Evolutionary conservation across 1,140 invertebrate genomes (phyloP).

Genomic region (Trichonephila inaurata): DNA sequence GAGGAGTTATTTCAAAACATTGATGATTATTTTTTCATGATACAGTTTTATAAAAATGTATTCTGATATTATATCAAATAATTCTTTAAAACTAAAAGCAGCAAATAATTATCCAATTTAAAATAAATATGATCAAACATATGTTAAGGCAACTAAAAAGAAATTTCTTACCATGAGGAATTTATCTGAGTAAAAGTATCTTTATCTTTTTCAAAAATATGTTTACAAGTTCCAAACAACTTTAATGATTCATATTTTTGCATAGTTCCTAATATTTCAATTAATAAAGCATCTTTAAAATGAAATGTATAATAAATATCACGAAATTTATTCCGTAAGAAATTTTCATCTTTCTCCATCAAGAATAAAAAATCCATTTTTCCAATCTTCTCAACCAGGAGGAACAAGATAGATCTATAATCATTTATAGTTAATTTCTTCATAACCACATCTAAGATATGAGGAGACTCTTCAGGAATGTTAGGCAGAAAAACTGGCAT

Average conservation of each 20-base stretch:
- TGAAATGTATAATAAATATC: neutral
- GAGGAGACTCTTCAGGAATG: neutral
- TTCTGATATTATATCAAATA: too few relatives aligned
- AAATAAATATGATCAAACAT: too few relatives aligned
- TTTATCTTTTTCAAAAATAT: conserved; percentile 11
- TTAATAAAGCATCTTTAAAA: neutral
- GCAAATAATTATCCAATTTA: too few relatives aligned
- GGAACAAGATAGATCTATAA: conserved; percentile 7
- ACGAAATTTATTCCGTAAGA: neutral
- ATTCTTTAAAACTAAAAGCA: too few relatives aligned
- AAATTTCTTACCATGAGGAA: neutral
- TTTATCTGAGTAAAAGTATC: conserved; percentile 6
- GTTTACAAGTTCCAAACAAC: conserved; percentile 4
- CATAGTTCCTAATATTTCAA: conserved; percentile 56
- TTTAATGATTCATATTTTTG: conserved; percentile 19
- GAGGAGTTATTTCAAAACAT: too few relatives aligned
- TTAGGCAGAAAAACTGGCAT: neutral
- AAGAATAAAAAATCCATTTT: neutral
- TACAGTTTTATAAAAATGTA: too few relatives aligned
- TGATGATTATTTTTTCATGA: too few relatives aligned
- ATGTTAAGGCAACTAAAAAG: neutral
- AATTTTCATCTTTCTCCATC: neutral
- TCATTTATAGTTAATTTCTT: neutral
- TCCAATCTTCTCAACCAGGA: neutral
- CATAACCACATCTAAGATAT: neutral